phyloP scores from a whole-genome alignment of 2,113 vertebrate species.

The Anser brachyrhynchus region DNA sequence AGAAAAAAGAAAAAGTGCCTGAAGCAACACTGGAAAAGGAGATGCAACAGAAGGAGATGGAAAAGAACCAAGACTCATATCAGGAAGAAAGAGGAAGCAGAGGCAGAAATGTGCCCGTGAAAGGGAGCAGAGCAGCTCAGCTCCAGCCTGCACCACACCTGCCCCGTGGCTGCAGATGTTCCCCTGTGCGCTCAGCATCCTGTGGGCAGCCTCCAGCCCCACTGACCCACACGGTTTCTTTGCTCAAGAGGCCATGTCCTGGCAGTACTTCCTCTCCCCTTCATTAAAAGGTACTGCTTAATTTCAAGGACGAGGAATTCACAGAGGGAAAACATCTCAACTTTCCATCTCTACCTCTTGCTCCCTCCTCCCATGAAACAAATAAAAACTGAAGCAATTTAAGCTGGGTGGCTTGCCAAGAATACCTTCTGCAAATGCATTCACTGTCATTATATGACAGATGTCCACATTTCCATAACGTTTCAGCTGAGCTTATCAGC shows the following conservation, averaged over 20 bases:
- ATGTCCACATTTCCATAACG: background rate
- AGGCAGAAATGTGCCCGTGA: background rate
- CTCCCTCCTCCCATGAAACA: background rate
- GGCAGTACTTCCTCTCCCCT: background rate
- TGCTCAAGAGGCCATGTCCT: background rate
- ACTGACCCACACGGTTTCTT: background rate
- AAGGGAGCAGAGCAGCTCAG: background rate
- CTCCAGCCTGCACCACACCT: background rate
- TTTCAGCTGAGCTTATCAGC: conserved; percentile 12
- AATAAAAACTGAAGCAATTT: conserved; percentile 41
- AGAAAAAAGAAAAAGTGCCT: background rate
- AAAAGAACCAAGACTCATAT: background rate
- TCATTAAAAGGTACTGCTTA: conserved; percentile 4
- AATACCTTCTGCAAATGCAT: background rate
- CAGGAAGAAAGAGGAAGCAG: background rate
- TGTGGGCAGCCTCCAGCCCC: background rate
- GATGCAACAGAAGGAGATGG: background rate
- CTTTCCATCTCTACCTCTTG: background rate
- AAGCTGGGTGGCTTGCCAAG: background rate
- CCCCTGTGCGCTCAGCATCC: background rate
- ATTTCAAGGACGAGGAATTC: conserved; percentile 15
- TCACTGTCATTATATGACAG: background rate
- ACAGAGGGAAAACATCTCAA: background rate
- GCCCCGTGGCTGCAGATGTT: background rate
- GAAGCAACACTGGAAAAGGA: background rate